These are phyloP conservation scores for Stenichneumon culpator DNA, from an alignment of 2,888 invertebrate genomes.

Conservation along the genomic window DNA sequence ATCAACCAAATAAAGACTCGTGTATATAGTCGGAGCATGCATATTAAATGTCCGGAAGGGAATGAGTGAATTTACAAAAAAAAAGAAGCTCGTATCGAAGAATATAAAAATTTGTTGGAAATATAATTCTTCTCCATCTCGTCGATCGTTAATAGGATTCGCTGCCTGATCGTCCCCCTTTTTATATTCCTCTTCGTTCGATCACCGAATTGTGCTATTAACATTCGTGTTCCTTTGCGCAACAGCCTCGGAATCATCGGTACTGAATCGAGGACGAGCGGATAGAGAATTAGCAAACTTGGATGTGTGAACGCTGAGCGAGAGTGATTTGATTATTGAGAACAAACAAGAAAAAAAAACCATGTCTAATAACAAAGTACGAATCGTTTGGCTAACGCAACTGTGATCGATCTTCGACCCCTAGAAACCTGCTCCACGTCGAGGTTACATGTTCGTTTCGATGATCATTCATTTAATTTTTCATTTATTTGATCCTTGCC, in stretches of 20 bases:
- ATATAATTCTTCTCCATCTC: neutral
- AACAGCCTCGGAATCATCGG: conserved; percentile 11
- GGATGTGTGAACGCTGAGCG: neutral
- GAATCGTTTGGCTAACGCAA: neutral
- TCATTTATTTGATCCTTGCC: neutral
- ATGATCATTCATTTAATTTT: neutral
- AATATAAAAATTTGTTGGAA: too few relatives aligned
- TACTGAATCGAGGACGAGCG: neutral
- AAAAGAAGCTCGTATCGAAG: too few relatives aligned
- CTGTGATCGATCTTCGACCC: conserved; percentile 1
- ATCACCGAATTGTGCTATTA: conserved; percentile 26
- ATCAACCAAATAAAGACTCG: conserved; percentile 42
- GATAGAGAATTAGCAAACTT: conserved; percentile 4
- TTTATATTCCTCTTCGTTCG: conserved; percentile 1
- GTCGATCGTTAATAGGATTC: neutral
- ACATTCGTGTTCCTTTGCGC: conserved; percentile 19
- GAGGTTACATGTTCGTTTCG: neutral
- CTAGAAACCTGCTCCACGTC: neutral
- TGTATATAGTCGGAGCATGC: conserved; percentile 9
- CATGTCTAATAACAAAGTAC: neutral
- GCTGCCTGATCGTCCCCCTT: neutral
- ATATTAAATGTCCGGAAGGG: neutral
- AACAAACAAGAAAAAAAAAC: neutral
- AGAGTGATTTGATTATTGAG: neutral
- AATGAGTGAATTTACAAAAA: neutral